Conservation (phyloP, 1,140 invertebrate species). For the Phenacoccus solenopsis region DNA sequence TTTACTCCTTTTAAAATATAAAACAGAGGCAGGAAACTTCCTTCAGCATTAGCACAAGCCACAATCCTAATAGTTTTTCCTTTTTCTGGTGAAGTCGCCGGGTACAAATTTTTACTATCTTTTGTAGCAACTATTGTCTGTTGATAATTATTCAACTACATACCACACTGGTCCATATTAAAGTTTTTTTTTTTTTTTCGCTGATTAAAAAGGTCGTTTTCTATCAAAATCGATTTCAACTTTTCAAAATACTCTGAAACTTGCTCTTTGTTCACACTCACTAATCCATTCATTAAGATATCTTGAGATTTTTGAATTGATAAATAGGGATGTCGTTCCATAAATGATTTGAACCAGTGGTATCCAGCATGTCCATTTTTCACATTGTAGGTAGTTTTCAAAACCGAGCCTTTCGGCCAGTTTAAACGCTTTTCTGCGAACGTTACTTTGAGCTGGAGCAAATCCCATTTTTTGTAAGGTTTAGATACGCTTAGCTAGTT, state of each 20-base stretch:
- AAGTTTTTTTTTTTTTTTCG: background rate
- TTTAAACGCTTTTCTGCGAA: background rate
- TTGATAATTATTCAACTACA: constrained; percentile 27
- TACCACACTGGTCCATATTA: background rate
- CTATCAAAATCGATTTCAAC: background rate
- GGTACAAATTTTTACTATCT: constrained; percentile 24
- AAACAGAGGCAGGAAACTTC: constrained; percentile 25
- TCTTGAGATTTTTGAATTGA: background rate
- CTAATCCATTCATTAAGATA: background rate
- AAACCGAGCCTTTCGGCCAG: background rate
- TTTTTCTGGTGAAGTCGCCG: constrained; percentile 26
- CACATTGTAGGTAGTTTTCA: background rate
- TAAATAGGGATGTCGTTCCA: background rate
- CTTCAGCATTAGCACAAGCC: constrained; percentile 26
- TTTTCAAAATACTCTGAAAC: background rate
- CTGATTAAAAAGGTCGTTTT: too few species aligned
- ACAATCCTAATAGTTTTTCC: constrained; percentile 28
- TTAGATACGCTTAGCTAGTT: background rate
- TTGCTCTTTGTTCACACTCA: background rate
- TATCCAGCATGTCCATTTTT: background rate
- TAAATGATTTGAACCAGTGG: background rate
- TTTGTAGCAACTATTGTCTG: constrained; percentile 25
- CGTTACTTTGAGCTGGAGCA: background rate
- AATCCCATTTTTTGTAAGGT: background rate
- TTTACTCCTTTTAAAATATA: constrained; percentile 27